Percentiles rank a stretch among this genome's conserved stretches.
Evolutionary conservation across 2,113 vertebrate species (phyloP).

Genomic region (Entomyzon cyanotis): DNA sequence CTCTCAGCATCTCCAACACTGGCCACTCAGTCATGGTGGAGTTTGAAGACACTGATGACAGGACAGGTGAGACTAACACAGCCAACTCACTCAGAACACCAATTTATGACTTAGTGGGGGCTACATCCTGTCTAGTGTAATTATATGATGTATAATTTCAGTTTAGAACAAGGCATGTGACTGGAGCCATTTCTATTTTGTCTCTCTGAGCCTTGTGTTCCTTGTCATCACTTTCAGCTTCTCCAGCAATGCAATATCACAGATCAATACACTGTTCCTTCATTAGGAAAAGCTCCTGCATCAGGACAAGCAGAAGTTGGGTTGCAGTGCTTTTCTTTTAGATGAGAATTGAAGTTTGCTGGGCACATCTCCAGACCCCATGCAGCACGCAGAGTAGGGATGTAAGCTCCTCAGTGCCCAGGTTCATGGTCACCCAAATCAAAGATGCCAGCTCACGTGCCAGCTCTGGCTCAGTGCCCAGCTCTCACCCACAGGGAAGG

Average conservation of each 20-base stretch:
- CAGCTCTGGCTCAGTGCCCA: not conserved
- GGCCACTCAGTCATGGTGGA: conserved; percentile 93
- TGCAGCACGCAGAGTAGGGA: not conserved
- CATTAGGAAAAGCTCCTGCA: not conserved
- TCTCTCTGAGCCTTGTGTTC: not conserved
- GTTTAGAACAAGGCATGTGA: not conserved
- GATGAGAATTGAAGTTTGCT: not conserved
- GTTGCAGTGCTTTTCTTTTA: not conserved
- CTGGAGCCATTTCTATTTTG: not conserved
- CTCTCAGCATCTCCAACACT: conserved; percentile 88
- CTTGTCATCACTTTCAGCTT: not conserved
- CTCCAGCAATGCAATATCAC: not conserved
- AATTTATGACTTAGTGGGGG: not conserved
- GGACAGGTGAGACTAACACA: conserved; percentile 79
- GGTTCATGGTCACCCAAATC: not conserved
- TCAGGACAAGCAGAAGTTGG: not conserved
- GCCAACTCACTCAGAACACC: not conserved
- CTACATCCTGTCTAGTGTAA: not conserved
- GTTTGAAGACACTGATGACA: conserved; percentile 88
- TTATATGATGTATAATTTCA: not conserved
- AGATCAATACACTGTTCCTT: not conserved
- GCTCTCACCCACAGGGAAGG: not conserved
- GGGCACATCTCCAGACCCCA: not conserved
- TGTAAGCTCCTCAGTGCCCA: not conserved
- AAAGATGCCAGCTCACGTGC: not conserved